Conservation (phyloP, 2,888 invertebrate genomes). For the Gryllus longicercus region DNA sequence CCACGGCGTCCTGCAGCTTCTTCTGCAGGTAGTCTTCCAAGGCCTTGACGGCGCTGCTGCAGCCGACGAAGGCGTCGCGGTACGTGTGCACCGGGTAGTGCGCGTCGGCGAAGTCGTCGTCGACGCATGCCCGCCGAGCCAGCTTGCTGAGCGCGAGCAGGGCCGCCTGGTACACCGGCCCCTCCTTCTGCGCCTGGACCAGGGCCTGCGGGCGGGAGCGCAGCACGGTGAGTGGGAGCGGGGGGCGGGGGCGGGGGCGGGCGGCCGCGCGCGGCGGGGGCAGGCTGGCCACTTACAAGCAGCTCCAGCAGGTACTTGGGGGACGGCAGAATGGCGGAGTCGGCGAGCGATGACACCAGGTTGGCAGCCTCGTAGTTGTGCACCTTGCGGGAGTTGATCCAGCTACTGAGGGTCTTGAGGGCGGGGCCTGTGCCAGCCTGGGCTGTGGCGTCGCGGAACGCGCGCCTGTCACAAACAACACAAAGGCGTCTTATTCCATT, state of each 20-base stretch:
- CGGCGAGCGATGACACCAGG: slow-evolving; percentile 53
- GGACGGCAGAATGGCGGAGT: slow-evolving; percentile 59
- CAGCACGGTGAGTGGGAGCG: too few relatives aligned
- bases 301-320: slow-evolving; percentile 59
- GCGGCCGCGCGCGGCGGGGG: too few relatives aligned
- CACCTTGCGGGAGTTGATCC: slow-evolving; percentile 56
- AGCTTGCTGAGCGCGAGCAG: slow-evolving; percentile 59
- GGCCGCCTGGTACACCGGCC: slow-evolving; percentile 55
- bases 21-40: slow-evolving; percentile 60
- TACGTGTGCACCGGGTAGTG: slow-evolving; percentile 64
- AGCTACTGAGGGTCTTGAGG: slow-evolving; percentile 57
- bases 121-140: slow-evolving; percentile 57
- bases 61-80: slow-evolving; percentile 54
- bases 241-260: too few relatives aligned
- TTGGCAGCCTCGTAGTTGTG: slow-evolving; percentile 56
- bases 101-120: slow-evolving; percentile 56
- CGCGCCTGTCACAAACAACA: slow-evolving; percentile 38
- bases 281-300: slow-evolving; percentile 49
- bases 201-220: too few relatives aligned
- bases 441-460: slow-evolving; percentile 63
- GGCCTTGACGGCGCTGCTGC: slow-evolving; percentile 54
- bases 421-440: slow-evolving; percentile 69
- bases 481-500: too few relatives aligned
- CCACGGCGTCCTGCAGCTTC: slow-evolving; percentile 56
- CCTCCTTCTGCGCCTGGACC: not conserved